Conservation (phyloP, 2,797 vertebrate species). For the Channa striata region DNA sequence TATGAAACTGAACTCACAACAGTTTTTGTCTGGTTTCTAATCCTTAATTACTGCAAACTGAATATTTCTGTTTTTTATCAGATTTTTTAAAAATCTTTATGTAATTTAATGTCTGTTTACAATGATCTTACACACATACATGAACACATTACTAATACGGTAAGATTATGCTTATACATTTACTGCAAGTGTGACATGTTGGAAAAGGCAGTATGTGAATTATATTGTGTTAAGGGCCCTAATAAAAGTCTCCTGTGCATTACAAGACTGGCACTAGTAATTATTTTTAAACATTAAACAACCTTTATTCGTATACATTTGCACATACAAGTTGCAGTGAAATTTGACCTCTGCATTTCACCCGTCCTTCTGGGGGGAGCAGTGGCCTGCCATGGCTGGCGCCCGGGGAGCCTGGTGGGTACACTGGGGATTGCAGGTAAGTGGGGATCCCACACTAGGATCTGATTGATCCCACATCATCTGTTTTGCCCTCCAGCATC, state of each 20-base stretch:
- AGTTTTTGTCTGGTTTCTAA: neutral
- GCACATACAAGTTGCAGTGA: no score
- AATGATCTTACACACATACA: neutral
- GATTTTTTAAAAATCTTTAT: neutral
- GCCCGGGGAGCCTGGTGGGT: no score
- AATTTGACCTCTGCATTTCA: no score
- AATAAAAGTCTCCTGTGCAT: neutral
- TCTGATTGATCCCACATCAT: no score
- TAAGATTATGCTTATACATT: neutral
- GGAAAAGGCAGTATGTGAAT: neutral
- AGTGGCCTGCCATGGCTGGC: no score
- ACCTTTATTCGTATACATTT: no score
- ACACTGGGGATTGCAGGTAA: no score
- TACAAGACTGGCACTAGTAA: neutral
- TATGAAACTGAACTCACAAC: neutral
- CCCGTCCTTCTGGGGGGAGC: no score
- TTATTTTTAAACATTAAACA: no score
- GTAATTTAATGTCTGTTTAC: neutral
- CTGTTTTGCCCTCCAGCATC: no score
- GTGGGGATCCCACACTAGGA: no score
- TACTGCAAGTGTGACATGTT: neutral
- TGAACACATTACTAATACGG: neutral
- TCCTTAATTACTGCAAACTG: neutral
- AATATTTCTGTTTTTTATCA: neutral
- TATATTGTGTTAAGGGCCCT: constrained; percentile 1